A percentile compares a stretch with the other conserved stretches of the same genome.
Evolutionary conservation across 1,140 invertebrate species (phyloP).

Genomic region (Diabrotica undecimpunctata): DNA sequence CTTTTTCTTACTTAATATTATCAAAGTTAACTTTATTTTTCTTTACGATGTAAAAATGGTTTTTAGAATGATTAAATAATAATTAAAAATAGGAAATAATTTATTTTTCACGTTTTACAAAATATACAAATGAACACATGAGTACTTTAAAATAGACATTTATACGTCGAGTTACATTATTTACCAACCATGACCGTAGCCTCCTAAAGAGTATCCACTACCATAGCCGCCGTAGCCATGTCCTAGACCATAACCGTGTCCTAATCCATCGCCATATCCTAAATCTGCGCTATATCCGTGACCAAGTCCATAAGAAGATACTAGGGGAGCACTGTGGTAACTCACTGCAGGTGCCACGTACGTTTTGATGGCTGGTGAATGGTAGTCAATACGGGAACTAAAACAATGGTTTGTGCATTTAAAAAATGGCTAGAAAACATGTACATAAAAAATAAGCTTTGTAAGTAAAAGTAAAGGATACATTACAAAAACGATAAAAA

Average conservation of each 20-base stretch:
- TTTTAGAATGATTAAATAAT: too few species aligned
- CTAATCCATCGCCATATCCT: neutral
- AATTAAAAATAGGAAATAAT: neutral
- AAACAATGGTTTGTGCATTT: neutral
- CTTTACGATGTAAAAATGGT: too few species aligned
- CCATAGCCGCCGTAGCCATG: neutral
- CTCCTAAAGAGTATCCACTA: neutral
- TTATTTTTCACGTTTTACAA: conserved; percentile 3
- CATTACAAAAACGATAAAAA: too few species aligned
- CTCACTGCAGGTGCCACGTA: neutral
- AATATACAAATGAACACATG: neutral
- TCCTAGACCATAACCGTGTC: conserved; percentile 1
- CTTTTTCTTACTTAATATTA: too few species aligned
- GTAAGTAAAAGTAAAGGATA: too few species aligned
- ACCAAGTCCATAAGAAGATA: neutral
- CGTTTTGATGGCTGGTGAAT: neutral
- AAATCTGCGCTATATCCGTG: neutral
- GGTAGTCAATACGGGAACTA: neutral
- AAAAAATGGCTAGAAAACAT: too few species aligned
- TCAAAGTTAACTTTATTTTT: too few species aligned
- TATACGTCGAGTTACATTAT: neutral
- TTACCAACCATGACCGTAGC: neutral
- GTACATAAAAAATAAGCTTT: too few species aligned
- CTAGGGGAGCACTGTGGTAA: neutral
- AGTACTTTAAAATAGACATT: too few species aligned